phyloP scores from a whole-genome alignment of 2,113 vertebrate genomes.

The Pogonocichla stellata region DNA sequence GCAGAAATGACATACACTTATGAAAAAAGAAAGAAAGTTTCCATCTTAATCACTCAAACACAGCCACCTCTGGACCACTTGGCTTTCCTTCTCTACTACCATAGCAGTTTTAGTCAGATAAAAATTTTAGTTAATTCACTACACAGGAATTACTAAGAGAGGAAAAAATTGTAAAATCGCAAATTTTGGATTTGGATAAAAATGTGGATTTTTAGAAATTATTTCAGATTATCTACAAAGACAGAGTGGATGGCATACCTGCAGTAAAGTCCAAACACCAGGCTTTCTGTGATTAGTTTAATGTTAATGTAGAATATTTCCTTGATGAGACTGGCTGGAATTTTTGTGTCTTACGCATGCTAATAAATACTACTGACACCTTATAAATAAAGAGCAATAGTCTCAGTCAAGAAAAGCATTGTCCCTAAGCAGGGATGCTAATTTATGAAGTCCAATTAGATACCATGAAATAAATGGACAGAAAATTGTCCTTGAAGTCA shows the following conservation, averaged over 20 bases:
- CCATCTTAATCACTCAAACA: neutral
- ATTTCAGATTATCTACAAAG: neutral
- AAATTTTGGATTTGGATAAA: neutral
- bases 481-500: neutral
- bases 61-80: neutral
- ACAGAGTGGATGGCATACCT: neutral
- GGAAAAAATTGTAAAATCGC: neutral
- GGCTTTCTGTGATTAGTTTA: neutral
- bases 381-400: neutral
- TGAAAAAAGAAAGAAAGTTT: constrained; percentile 8
- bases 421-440: neutral
- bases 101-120: neutral
- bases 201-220: neutral
- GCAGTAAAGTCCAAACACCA: neutral
- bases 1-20: neutral
- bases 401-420: neutral
- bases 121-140: neutral
- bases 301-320: neutral
- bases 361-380: neutral
- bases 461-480: neutral
- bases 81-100: neutral
- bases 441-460: neutral
- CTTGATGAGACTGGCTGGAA: neutral
- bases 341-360: neutral
- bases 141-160: neutral